Conservation (phyloP, 2,797 vertebrate genomes). For the Fistularia tabacaria region DNA sequence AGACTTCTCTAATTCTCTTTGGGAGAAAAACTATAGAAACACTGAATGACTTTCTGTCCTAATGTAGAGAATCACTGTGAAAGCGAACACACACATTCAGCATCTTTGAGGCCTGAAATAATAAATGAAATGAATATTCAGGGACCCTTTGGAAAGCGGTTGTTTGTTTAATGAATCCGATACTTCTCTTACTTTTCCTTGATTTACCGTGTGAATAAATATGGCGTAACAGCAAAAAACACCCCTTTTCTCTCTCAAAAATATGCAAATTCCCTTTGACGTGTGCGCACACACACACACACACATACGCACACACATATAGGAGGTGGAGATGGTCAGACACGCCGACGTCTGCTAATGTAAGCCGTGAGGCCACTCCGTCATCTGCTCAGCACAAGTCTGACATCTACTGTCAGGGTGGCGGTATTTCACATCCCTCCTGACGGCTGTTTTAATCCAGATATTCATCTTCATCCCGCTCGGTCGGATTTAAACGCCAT, state of each 20-base stretch:
- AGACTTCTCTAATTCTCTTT: too few species aligned
- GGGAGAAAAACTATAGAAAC: too few species aligned
- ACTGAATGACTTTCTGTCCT: too few species aligned
- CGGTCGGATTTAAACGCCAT: slow-evolving; percentile 1
- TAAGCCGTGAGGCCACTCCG: neutral
- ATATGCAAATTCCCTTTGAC: neutral
- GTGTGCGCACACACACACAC: neutral
- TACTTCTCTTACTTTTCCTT: neutral
- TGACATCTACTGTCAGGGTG: slow-evolving; percentile 60
- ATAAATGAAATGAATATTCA: neutral
- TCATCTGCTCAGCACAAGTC: slow-evolving; percentile 39
- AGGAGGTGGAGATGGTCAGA: neutral
- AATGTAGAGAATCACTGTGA: too few species aligned
- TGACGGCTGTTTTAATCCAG: neutral
- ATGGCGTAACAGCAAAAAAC: neutral
- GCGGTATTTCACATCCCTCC: neutral
- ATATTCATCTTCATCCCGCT: neutral
- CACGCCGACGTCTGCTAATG: neutral
- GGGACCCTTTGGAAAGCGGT: neutral
- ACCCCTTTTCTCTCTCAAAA: too few species aligned
- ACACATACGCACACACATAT: neutral
- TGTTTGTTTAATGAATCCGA: neutral
- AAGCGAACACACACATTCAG: too few species aligned
- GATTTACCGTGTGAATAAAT: neutral
- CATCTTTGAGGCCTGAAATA: too few species aligned